A percentile compares a stretch with the other conserved stretches of the same genome.
Evolutionary conservation across 2,888 invertebrate species (phyloP).

Genomic region (Microctonus hyperodae): DNA sequence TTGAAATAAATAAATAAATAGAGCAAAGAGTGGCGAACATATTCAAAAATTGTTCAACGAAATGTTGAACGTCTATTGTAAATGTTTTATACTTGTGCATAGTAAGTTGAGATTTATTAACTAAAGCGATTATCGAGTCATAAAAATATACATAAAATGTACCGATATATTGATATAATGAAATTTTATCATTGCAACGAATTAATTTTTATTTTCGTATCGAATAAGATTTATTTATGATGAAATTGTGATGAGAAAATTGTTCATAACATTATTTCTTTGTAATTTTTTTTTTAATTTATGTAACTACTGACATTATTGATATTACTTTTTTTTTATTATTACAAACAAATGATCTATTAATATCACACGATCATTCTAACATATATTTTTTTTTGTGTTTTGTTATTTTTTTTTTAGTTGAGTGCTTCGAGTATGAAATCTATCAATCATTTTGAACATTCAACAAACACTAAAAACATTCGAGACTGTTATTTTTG

Average conservation of each 20-base stretch:
- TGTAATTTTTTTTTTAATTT: background rate
- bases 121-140: background rate
- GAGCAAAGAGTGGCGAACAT: background rate
- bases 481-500: background rate
- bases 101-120: background rate
- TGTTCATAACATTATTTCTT: background rate
- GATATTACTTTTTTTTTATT: background rate
- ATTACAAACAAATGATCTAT: background rate
- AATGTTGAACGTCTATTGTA: background rate
- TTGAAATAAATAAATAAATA: background rate
- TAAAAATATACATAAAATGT: too few relatives aligned
- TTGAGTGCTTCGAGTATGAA: background rate
- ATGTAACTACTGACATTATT: background rate
- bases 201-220: background rate
- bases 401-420: background rate
- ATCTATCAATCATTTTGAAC: background rate
- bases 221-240: background rate
- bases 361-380: background rate
- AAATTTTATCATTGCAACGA: background rate
- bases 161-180: background rate
- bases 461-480: background rate
- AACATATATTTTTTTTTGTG: background rate
- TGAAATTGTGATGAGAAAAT: background rate
- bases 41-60: background rate
- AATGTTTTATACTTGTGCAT: background rate